Evolutionary conservation across 2,113 vertebrate species (phyloP).

Genomic region (Siniperca knerii): DNA sequence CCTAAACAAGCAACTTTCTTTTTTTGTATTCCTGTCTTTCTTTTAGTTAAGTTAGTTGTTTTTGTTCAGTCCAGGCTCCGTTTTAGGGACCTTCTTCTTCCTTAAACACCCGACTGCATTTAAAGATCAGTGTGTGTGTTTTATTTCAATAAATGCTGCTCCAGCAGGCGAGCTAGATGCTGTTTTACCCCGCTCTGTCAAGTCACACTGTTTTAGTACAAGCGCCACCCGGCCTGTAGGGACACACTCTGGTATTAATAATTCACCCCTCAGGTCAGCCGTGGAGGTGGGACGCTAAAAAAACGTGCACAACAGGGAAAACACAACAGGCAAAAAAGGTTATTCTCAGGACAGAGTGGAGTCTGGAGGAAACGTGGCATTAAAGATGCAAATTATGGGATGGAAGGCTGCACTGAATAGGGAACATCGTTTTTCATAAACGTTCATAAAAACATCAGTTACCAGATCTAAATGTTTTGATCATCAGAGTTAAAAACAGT

Average conservation of each 20-base stretch:
- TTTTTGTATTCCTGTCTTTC: background rate
- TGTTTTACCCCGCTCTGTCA: conserved; percentile 59
- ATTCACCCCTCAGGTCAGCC: conserved; percentile 73
- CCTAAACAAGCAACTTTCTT: background rate
- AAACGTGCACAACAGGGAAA: conserved; percentile 52
- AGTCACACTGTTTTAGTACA: conserved; percentile 67
- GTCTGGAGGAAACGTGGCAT: conserved; percentile 44
- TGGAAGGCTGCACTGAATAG: conserved; percentile 15
- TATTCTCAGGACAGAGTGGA: conserved; percentile 46
- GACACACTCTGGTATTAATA: conserved; percentile 74
- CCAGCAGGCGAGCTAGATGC: conserved; percentile 29
- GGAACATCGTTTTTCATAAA: conserved; percentile 1
- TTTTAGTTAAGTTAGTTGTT: background rate
- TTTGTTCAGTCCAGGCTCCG: background rate
- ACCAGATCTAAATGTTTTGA: background rate
- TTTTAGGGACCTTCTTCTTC: background rate
- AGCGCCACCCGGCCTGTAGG: conserved; percentile 58
- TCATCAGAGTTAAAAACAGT: background rate
- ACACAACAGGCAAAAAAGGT: conserved; percentile 29
- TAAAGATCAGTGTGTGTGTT: conserved; percentile 22
- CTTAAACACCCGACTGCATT: background rate
- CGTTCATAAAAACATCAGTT: conserved; percentile 13
- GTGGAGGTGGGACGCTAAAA: conserved; percentile 61
- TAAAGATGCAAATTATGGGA: conserved; percentile 51
- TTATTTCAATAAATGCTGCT: conserved; percentile 43